Evolutionary conservation across 2,113 vertebrate genomes (phyloP).

Genomic region (Ascaphus truei): DNA sequence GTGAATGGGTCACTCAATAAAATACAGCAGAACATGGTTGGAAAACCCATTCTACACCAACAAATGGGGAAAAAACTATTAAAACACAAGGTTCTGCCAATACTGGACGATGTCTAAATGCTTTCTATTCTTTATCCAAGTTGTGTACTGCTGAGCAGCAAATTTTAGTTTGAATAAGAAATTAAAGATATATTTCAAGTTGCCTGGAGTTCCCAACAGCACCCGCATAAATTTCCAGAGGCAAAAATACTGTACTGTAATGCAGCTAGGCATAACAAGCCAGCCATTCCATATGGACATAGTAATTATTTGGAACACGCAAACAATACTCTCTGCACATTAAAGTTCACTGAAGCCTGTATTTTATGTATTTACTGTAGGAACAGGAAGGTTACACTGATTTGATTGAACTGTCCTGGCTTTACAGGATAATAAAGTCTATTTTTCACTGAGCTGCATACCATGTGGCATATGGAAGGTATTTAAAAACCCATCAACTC

Average conservation of each 20-base stretch:
- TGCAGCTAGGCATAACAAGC: not conserved
- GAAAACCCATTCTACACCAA: no score
- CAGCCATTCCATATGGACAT: not conserved
- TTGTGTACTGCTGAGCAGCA: no score
- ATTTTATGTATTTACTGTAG: slow-evolving; percentile 18
- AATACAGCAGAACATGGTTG: no score
- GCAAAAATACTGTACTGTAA: not conserved
- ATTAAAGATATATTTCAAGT: no score
- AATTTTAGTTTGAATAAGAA: no score
- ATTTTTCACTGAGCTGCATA: slow-evolving; percentile 1
- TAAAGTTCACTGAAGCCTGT: slow-evolving; percentile 6
- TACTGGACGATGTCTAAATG: no score
- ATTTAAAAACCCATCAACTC: slow-evolving; percentile 12
- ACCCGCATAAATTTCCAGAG: no score
- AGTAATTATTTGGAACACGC: not conserved
- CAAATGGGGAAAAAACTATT: no score
- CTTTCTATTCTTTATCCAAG: no score
- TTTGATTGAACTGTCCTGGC: slow-evolving; percentile 29
- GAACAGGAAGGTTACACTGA: slow-evolving; percentile 11
- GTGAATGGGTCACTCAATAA: no score
- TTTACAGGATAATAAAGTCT: not conserved
- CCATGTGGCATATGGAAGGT: slow-evolving; percentile 19
- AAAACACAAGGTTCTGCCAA: no score
- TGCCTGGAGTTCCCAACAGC: no score
- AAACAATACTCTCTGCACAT: not conserved